Conservation (phyloP, 2,797 vertebrate species). For the Simalia tracyae region DNA sequence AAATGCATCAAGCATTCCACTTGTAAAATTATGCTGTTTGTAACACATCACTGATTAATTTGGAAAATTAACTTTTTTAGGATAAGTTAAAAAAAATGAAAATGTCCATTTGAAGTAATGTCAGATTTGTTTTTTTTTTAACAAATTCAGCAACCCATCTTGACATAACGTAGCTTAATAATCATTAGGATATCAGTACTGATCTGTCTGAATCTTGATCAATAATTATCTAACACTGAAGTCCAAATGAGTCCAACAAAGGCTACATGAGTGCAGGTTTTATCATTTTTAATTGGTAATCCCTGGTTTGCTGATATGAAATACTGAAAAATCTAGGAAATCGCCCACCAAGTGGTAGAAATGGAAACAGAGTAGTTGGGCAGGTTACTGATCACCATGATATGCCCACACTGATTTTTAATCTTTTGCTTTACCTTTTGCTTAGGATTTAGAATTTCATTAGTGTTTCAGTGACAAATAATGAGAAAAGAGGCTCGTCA, state of each 20-base stretch:
- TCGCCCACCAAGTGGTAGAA: not conserved
- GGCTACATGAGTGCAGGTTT: not conserved
- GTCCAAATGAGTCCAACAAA: constrained; percentile 48
- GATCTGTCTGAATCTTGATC: constrained; percentile 43
- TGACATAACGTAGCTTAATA: constrained; percentile 42
- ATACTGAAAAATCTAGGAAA: not conserved
- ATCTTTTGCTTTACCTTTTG: not conserved
- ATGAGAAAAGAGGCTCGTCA: not conserved
- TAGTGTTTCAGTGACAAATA: not conserved
- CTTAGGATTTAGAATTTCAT: not conserved
- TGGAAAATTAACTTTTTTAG: constrained; percentile 44
- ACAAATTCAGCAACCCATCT: constrained; percentile 49
- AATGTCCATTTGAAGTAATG: not conserved
- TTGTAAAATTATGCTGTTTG: constrained; percentile 10
- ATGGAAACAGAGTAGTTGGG: not conserved
- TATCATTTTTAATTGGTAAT: constrained; percentile 21
- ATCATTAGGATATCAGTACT: constrained; percentile 55
- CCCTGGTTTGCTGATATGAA: constrained; percentile 24
- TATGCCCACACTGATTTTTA: not conserved
- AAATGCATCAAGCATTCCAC: not conserved
- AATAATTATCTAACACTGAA: constrained; percentile 60
- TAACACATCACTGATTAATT: constrained; percentile 50
- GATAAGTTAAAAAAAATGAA: constrained; percentile 8
- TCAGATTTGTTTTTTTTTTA: constrained; percentile 36
- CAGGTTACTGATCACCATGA: not conserved